Evolutionary conservation across 2,797 vertebrate genomes (phyloP).

Genomic region (Picus viridis): DNA sequence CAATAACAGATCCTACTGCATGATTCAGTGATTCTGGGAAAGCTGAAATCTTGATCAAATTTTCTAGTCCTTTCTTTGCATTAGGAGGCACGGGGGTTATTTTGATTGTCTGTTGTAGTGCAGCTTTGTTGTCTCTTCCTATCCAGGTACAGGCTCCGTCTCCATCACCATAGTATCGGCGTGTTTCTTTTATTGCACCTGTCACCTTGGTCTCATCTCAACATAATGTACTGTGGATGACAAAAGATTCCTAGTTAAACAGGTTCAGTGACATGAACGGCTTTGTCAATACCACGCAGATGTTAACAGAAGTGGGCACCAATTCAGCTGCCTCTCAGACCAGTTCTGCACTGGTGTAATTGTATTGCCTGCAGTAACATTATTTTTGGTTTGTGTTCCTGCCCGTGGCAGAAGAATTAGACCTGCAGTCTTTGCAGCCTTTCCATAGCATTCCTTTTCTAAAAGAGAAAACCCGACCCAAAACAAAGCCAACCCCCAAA

Average conservation of each 20-base stretch:
- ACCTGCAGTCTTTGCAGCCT: constrained; percentile 10
- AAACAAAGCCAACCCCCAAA: not conserved
- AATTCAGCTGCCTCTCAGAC: not conserved
- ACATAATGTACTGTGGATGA: constrained; percentile 11
- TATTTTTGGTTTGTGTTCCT: not conserved
- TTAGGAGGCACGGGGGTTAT: not conserved
- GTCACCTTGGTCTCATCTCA: constrained; percentile 57
- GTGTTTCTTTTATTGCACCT: constrained; percentile 45
- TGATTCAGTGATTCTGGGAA: constrained; percentile 47
- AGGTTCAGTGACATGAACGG: not conserved
- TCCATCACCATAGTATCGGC: constrained; percentile 54
- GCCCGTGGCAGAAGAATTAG: constrained; percentile 41
- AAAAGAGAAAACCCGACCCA: not conserved
- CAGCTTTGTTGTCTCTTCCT: constrained; percentile 23
- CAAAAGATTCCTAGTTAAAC: constrained; percentile 37
- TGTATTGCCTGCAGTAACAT: constrained; percentile 30
- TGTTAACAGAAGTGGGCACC: not conserved
- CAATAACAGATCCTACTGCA: constrained; percentile 38
- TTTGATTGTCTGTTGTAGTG: not conserved
- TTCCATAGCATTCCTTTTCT: not conserved
- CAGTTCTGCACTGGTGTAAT: not conserved
- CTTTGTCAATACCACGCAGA: not conserved
- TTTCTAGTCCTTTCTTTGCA: constrained; percentile 37
- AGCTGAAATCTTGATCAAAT: constrained; percentile 22
- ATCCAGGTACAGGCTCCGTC: not conserved